Conservation (phyloP, 2,113 vertebrate species). For the Tragelaphus strepsiceros region DNA sequence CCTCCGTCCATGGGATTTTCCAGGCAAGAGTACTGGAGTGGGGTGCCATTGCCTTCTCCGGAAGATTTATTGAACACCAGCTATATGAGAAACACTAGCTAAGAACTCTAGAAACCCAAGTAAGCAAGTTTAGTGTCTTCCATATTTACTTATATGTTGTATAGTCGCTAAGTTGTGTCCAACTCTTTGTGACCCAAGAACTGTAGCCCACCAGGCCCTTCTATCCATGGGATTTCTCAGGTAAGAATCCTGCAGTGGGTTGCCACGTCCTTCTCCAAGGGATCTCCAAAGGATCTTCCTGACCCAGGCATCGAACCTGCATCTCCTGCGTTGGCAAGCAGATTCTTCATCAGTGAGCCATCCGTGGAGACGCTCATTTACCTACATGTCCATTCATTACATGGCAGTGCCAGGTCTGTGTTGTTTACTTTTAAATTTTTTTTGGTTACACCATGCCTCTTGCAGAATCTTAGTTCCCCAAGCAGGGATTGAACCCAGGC, state of each 20-base stretch:
- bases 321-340: rapidly evolving
- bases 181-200: not conserved
- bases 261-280: not conserved
- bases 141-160: not conserved
- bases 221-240: not conserved
- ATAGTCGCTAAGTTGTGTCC: not conserved
- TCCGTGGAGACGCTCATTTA: not conserved
- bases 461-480: not conserved
- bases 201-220: not conserved
- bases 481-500: not conserved
- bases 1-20: no score
- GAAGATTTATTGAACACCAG: not conserved
- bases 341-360: not conserved
- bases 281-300: not conserved
- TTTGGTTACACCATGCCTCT: not conserved
- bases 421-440: no score
- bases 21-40: no score
- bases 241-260: not conserved
- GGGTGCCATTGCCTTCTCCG: no score
- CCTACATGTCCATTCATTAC: rapidly evolving
- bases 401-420: no score
- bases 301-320: not conserved
- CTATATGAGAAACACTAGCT: not conserved
- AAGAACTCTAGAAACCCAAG: not conserved
- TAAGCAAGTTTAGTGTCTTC: not conserved